A percentile compares a stretch with the other conserved stretches of the same genome.
Evolutionary conservation across 2,888 invertebrate genomes (phyloP).

Genomic region (Serrognathus titanus): DNA sequence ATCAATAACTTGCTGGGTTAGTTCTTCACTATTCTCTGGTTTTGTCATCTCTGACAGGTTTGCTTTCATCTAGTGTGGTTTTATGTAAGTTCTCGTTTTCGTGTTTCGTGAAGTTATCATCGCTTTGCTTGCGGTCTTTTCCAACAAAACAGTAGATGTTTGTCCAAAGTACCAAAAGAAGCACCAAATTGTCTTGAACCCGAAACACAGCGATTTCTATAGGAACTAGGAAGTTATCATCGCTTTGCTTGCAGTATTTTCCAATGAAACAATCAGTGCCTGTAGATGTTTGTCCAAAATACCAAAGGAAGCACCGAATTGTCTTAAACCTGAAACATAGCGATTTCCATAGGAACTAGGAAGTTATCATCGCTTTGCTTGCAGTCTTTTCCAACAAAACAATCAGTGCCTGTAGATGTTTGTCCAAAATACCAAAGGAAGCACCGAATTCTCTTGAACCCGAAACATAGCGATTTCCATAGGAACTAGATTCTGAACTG

Average conservation of each 20-base stretch:
- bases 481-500: not conserved
- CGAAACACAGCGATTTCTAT: not conserved
- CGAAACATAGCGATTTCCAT: not conserved
- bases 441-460: not conserved
- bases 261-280: not conserved
- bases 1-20: conserved; percentile 24
- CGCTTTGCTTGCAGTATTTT: conserved; percentile 21
- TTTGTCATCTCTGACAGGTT: not conserved
- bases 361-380: conserved; percentile 22
- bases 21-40: conserved; percentile 11
- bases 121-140: conserved; percentile 21
- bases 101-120: conserved; percentile 14
- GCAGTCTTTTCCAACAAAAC: conserved; percentile 11
- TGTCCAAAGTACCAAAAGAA: conserved; percentile 3
- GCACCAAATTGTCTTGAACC: not conserved
- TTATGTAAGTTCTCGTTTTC: not conserved
- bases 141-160: not conserved
- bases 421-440: conserved; percentile 2
- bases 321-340: not conserved
- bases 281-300: not conserved
- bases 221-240: conserved; percentile 20
- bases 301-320: not conserved
- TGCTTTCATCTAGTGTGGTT: not conserved
- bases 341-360: too few relatives aligned
- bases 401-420: not conserved